phyloP scores from a whole-genome alignment of 2,888 invertebrate species.

The Heliconius ismenius region DNA sequence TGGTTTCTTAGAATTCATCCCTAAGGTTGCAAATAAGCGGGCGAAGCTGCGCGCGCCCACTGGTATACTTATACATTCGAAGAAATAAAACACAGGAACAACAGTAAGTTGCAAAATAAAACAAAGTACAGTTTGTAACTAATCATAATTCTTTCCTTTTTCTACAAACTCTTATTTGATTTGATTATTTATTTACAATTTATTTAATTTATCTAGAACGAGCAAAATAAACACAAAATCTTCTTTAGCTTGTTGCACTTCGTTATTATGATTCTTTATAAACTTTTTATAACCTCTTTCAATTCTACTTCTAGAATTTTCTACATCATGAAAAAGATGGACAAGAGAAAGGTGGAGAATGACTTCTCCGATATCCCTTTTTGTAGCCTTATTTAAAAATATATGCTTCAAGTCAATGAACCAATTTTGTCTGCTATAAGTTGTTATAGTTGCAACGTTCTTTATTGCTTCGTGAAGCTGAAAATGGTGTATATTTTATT shows the following conservation, averaged over 20 bases:
- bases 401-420: slow-evolving; percentile 58
- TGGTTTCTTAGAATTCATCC: too few species aligned
- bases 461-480: slow-evolving; percentile 66
- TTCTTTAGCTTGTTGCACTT: slow-evolving; percentile 50
- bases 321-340: slow-evolving; percentile 57
- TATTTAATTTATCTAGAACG: slow-evolving; percentile 50
- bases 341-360: slow-evolving; percentile 57
- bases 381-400: slow-evolving; percentile 50
- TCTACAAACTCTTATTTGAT: neutral
- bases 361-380: slow-evolving; percentile 52
- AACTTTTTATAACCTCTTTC: slow-evolving; percentile 52
- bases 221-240: slow-evolving; percentile 56
- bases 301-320: slow-evolving; percentile 50
- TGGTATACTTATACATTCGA: neutral
- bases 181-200: neutral
- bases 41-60: too few species aligned
- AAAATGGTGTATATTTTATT: slow-evolving; percentile 43
- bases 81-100: neutral
- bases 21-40: too few species aligned
- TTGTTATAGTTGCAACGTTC: slow-evolving; percentile 58
- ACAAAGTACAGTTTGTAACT: neutral
- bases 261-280: slow-evolving; percentile 49
- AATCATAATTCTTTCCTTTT: neutral
- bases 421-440: slow-evolving; percentile 60
- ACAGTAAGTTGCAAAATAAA: neutral